phyloP scores from a whole-genome alignment of 2,888 invertebrate genomes.

The Tipula lateralis region DNA sequence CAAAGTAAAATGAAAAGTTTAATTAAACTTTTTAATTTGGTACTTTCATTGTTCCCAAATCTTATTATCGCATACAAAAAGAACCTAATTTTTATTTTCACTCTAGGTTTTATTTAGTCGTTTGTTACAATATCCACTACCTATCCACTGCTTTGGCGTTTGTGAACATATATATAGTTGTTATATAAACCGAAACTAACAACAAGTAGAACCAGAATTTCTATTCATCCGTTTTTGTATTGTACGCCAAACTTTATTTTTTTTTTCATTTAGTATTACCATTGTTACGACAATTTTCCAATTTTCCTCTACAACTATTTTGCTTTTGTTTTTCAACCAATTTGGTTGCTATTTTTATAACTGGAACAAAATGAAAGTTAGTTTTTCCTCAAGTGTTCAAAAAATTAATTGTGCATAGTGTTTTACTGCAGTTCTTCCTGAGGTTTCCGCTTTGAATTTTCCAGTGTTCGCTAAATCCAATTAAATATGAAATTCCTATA shows the following conservation, averaged over 20 bases:
- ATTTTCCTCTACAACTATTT: neutral
- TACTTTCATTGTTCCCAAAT: neutral
- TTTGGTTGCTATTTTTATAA: neutral
- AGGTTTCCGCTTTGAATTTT: neutral
- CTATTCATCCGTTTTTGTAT: neutral
- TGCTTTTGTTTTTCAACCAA: neutral
- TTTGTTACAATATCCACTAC: neutral
- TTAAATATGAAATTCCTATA: neutral
- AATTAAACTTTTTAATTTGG: neutral
- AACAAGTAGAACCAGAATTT: neutral
- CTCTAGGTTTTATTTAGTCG: neutral
- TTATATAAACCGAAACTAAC: neutral
- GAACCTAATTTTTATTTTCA: neutral
- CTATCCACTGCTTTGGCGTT: neutral
- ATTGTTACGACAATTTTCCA: neutral
- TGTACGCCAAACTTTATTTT: neutral
- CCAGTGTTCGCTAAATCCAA: neutral
- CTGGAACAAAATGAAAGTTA: neutral
- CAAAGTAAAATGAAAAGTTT: neutral
- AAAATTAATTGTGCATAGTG: neutral
- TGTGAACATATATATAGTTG: too few relatives aligned
- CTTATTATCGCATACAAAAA: neutral
- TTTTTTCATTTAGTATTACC: neutral
- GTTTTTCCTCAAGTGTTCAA: neutral
- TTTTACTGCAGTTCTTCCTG: neutral